Evolutionary conservation across 2,888 invertebrate genomes (phyloP).

Genomic region (Lacanobia wlatinum): DNA sequence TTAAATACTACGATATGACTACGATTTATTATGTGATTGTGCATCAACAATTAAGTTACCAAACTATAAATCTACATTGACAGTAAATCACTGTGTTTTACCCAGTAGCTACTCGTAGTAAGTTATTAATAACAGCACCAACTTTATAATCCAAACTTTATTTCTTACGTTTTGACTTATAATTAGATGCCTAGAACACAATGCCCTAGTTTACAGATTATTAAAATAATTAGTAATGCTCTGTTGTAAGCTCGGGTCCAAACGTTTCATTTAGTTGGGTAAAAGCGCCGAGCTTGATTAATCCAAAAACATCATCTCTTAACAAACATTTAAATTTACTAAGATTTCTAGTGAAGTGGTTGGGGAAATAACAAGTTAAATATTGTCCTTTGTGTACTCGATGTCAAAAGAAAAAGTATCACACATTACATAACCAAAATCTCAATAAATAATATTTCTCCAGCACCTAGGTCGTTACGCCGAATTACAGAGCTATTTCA

Average conservation of each 20-base stretch:
- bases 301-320: slow-evolving; percentile 1
- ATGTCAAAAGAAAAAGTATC: background rate
- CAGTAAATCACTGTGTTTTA: background rate
- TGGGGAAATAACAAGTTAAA: slow-evolving; percentile 18
- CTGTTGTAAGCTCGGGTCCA: slow-evolving; percentile 26
- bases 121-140: background rate
- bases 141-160: background rate
- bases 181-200: slow-evolving; percentile 10
- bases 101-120: background rate
- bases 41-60: background rate
- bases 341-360: slow-evolving; percentile 21
- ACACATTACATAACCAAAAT: background rate
- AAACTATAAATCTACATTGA: too few relatives aligned
- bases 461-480: slow-evolving; percentile 85
- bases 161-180: slow-evolving; percentile 21
- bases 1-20: background rate
- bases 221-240: slow-evolving; percentile 31
- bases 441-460: slow-evolving; percentile 50
- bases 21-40: too few relatives aligned
- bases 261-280: slow-evolving; percentile 14
- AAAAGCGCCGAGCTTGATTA: slow-evolving; percentile 14
- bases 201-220: slow-evolving; percentile 35
- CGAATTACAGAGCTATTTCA: slow-evolving; percentile 81
- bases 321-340: slow-evolving; percentile 16
- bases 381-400: slow-evolving; percentile 13